Evolutionary conservation across 2,888 invertebrate genomes (phyloP), one percentile per base, ranked within the genome.

Genomic region (Lasioglossum leucozonium): DNA sequence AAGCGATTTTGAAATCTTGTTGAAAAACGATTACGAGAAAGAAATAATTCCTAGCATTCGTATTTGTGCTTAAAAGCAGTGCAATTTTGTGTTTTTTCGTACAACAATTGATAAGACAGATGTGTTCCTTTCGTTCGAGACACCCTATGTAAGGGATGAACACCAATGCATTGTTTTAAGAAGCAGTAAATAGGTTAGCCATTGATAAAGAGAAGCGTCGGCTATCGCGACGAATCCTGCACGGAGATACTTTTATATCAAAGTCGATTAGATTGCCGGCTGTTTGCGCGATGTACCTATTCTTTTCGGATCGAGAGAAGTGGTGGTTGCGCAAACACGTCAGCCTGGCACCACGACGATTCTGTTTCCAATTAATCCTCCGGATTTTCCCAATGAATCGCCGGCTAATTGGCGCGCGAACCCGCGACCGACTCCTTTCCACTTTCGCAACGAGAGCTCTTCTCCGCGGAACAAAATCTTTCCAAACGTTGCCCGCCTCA

Each of bases 201-300:
- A 5, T 22, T 11, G 72, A 79, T 79, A 72, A 83, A 11, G 34
- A 72, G 26, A 58, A 40, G 44, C 55, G 72, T 16, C 26, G 34
- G n/a, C 40, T 83, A 71, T 77, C 58, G 37, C 5, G 6, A n/a
- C 11, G 69, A 74, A 69, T 62, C 11, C 58, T 37, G 10, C n/a
- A 40, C 13, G 6, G 10, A 51, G 13, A 37, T 34, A 74, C 6
- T 73, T 84, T 75, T 72, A 55, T 71, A 72, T 74, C 77, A 13
- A n/a, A 26, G 18, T 65, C 4, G 85, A 85, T 85, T 85, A 85
- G 58, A 80, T 75, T 58, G 58, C 26, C 42, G 34, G 16, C n/a
- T 72, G 74, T 69, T 73, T 71, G n/a, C 26, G n/a, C 76, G 72
- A 34, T 58, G 16, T 13, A 26, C 26, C 10, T 26, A 77, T 77